Evolutionary conservation across 2,113 vertebrate genomes (phyloP).

Genomic region (Psammodynastes pulverulentus): DNA sequence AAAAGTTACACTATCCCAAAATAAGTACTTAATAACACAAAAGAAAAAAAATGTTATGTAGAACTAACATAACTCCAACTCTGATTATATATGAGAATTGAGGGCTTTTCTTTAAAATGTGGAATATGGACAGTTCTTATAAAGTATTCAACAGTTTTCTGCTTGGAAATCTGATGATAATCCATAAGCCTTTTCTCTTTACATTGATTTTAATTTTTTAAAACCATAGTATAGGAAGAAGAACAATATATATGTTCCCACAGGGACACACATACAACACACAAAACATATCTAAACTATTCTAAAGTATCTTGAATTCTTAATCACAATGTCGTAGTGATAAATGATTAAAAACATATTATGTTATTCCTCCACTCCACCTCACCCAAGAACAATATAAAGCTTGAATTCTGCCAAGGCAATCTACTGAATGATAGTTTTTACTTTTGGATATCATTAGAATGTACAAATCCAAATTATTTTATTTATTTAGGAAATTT

Average conservation of each 20-base stretch:
- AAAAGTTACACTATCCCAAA: constrained; percentile 13
- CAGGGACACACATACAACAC: background rate
- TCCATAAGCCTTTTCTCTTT: background rate
- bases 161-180: background rate
- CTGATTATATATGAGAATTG: constrained; percentile 15
- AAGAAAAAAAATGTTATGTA: constrained; percentile 16
- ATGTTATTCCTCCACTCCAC: background rate
- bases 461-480: background rate
- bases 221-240: background rate
- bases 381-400: background rate
- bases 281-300: background rate
- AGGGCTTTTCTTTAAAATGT: constrained; percentile 10
- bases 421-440: background rate
- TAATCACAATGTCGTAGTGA: background rate
- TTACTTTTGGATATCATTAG: background rate
- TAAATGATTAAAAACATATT: background rate
- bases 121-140: constrained; percentile 18
- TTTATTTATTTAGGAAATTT: background rate
- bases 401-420: background rate
- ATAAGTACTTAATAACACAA: background rate
- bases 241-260: background rate
- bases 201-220: background rate
- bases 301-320: background rate
- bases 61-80: constrained; percentile 20
- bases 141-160: background rate